phyloP scores from a whole-genome alignment of 2,888 invertebrate species.

The Callinectes sapidus region DNA sequence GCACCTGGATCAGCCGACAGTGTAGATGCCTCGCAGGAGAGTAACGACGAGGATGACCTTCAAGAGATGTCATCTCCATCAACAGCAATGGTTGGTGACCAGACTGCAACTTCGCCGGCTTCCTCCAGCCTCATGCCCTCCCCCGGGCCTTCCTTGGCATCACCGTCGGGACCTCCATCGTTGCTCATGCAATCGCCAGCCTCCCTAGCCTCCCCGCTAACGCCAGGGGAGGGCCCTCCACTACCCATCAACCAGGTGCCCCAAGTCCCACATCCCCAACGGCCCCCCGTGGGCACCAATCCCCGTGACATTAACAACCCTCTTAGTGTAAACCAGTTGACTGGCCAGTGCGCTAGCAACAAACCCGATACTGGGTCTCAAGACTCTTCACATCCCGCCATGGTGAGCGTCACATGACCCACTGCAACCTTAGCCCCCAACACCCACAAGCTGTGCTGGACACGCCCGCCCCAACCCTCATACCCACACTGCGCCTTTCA shows the following conservation, averaged over 20 bases:
- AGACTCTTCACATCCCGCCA: conserved; percentile 69
- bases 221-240: conserved; percentile 70
- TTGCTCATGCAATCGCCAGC: conserved; percentile 73
- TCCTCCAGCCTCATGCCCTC: conserved; percentile 76
- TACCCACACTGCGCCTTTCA: conserved; percentile 55
- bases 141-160: conserved; percentile 78
- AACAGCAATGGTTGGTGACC: conserved; percentile 73
- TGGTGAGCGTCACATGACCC: conserved; percentile 73
- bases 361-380: conserved; percentile 65
- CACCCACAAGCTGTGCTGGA: conserved; percentile 66
- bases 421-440: conserved; percentile 75
- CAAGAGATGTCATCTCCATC: conserved; percentile 75
- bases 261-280: conserved; percentile 76
- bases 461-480: conserved; percentile 62
- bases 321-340: conserved; percentile 91
- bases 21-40: conserved; percentile 77
- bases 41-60: conserved; percentile 74
- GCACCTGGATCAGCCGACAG: conserved; percentile 78
- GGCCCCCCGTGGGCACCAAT: conserved; percentile 92
- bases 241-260: conserved; percentile 71
- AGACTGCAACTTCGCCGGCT: conserved; percentile 76
- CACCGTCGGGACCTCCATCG: conserved; percentile 75
- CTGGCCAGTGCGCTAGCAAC: conserved; percentile 75
- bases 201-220: conserved; percentile 71
- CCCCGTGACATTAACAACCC: conserved; percentile 95